Evolutionary conservation across 2,113 vertebrate species (phyloP), one percentile per base, ranked within the genome.

Genomic region (Onychostruthus taczanowskii): DNA sequence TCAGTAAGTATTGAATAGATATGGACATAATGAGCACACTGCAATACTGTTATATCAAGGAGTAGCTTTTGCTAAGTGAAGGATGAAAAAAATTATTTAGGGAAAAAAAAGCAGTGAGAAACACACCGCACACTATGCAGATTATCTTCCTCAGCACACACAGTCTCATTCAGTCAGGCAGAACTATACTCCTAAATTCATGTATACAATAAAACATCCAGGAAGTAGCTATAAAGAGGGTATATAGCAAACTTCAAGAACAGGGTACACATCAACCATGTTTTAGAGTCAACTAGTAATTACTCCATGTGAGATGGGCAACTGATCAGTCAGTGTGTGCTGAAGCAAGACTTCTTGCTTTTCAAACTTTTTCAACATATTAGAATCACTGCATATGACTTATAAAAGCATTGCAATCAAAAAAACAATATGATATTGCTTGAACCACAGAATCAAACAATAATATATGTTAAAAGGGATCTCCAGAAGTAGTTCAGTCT

Each of bases 101-200:
- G 0, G 39, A 64, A 52, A 64, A 53, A 43, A 53, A 27, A 39
- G 1, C 1, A 49, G 21, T 0, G 0, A 73, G n/a, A 70, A 50
- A 44, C 10, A 89, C 15, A 49, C 2, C 0, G 0, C 33, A 68
- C 15, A 18, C 6, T 35, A 50, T 7, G 10, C 33, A 69, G 68
- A 67, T 44, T 22, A 62, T n/a, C 46, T 30, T 26, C 5, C 19
- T 23, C 62, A 77, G 69, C 12, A 72, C 26, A 47, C 5, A 47
- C 4, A 50, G 37, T 22, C 41, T 39, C 50, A 69, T 22, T 35
- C 17, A 68, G 5, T 8, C 4, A 6, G 15, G 63, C 22, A 73
- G 33, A 92, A 64, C 15, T 33, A 6, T 8, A 80, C 23, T 61
- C 4, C 87, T 16, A 20, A 87, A 79, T 61, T 66, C 43, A 61